Conservation (phyloP, 2,113 vertebrate species). For the Thomomys bottae region DNA sequence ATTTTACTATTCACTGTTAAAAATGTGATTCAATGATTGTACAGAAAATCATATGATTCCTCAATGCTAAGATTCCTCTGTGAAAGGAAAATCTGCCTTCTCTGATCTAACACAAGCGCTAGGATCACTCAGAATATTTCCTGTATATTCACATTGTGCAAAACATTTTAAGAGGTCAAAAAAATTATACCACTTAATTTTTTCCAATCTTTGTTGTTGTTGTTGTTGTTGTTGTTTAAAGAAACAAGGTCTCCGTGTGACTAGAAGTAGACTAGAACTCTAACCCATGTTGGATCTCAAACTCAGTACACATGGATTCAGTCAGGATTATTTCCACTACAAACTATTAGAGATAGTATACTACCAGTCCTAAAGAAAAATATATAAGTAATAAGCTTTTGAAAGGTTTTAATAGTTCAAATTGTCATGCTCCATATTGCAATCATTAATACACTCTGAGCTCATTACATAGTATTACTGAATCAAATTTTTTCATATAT, state of each 20-base stretch:
- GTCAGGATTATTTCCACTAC: not conserved
- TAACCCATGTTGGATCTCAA: not conserved
- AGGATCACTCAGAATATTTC: not conserved
- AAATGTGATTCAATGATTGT: slow-evolving; percentile 31
- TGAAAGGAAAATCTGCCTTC: not conserved
- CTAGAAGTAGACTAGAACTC: no score
- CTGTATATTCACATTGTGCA: not conserved
- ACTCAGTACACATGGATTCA: not conserved
- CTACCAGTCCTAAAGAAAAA: not conserved
- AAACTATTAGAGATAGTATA: not conserved
- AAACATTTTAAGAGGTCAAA: not conserved
- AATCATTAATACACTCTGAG: slow-evolving; percentile 36
- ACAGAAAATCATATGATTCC: not conserved
- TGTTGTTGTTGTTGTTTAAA: not conserved
- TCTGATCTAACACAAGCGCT: not conserved
- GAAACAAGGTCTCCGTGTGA: not conserved
- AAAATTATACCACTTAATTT: not conserved
- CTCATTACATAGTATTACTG: slow-evolving; percentile 26
- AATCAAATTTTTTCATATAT: no score
- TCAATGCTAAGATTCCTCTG: not conserved
- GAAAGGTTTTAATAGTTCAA: not conserved
- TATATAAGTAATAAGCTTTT: slow-evolving; percentile 54
- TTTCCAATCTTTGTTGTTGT: not conserved
- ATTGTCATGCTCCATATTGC: slow-evolving; percentile 46
- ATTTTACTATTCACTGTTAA: slow-evolving; percentile 41